These are phyloP conservation scores for Nemoura dubitans DNA, from an alignment of 2,888 invertebrate species.

Conservation along the genomic window DNA sequence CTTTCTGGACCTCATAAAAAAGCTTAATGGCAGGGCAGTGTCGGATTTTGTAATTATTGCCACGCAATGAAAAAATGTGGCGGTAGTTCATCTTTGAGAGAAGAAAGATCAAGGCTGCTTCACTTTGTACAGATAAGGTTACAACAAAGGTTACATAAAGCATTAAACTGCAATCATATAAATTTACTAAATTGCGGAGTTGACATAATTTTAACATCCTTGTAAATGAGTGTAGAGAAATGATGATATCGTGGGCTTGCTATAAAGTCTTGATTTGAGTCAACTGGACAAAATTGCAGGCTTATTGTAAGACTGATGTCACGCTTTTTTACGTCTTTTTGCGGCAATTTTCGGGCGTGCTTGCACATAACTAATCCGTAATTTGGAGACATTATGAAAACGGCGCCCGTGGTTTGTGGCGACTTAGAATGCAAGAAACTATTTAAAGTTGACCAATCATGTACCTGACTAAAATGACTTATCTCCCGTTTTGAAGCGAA, in stretches of 20 bases:
- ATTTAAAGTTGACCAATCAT: too few species aligned
- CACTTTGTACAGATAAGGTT: not conserved
- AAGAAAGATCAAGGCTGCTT: not conserved
- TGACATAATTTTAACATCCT: not conserved
- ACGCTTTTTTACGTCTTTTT: not conserved
- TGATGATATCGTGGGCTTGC: not conserved
- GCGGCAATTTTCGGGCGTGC: not conserved
- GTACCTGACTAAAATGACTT: too few species aligned
- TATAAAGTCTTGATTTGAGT: not conserved
- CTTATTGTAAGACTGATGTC: not conserved
- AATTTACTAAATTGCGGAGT: not conserved
- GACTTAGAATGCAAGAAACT: too few species aligned
- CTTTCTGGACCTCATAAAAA: not conserved
- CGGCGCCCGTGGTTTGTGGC: too few species aligned
- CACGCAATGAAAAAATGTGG: not conserved
- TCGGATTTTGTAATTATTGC: not conserved
- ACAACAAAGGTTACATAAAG: not conserved
- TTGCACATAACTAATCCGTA: too few species aligned
- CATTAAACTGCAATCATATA: not conserved
- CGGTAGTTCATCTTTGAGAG: not conserved
- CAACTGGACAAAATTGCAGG: not conserved
- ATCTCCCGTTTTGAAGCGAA: too few species aligned
- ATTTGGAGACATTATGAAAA: too few species aligned
- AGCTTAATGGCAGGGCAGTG: not conserved
- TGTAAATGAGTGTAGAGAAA: not conserved